A percentile compares a stretch with the other conserved stretches of the same genome.
Evolutionary conservation across 2,797 vertebrate genomes (phyloP).

Genomic region (Novumbra hubbsi): DNA sequence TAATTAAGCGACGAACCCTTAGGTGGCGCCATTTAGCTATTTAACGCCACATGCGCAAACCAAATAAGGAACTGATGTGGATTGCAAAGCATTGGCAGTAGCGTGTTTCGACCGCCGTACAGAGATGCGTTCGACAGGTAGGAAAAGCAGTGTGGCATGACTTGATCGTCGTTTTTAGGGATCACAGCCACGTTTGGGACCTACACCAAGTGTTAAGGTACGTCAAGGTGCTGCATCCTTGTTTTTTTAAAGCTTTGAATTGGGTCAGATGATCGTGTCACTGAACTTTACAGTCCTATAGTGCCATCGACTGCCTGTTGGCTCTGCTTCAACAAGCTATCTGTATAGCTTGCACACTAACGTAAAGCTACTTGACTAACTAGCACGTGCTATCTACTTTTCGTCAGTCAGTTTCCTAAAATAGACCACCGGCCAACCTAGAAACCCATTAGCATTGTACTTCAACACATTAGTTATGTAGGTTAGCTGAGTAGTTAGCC

Average conservation of each 20-base stretch:
- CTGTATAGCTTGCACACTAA: not conserved
- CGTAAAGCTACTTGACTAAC: not conserved
- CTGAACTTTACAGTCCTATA: not conserved
- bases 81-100: conserved; percentile 5
- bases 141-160: conserved; percentile 8
- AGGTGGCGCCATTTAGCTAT: conserved; percentile 29
- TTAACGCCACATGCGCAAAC: conserved; percentile 11
- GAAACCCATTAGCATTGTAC: not conserved
- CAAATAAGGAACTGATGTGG: conserved; percentile 74
- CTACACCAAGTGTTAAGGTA: conserved; percentile 12
- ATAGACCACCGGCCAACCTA: not conserved
- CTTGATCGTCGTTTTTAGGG: conserved; percentile 19
- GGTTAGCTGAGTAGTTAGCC: too few relatives aligned
- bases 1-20: not conserved
- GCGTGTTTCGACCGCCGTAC: not conserved
- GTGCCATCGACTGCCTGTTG: not conserved
- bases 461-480: not conserved
- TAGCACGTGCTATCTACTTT: not conserved
- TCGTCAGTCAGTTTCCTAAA: not conserved
- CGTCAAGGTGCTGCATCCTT: not conserved
- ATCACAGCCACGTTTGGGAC: not conserved
- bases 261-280: not conserved
- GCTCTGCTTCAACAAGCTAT: not conserved
- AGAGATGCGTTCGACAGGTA: conserved; percentile 34
- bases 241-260: not conserved